Evolutionary conservation across 2,113 vertebrate genomes (phyloP).

Genomic region (Lonchura striata): DNA sequence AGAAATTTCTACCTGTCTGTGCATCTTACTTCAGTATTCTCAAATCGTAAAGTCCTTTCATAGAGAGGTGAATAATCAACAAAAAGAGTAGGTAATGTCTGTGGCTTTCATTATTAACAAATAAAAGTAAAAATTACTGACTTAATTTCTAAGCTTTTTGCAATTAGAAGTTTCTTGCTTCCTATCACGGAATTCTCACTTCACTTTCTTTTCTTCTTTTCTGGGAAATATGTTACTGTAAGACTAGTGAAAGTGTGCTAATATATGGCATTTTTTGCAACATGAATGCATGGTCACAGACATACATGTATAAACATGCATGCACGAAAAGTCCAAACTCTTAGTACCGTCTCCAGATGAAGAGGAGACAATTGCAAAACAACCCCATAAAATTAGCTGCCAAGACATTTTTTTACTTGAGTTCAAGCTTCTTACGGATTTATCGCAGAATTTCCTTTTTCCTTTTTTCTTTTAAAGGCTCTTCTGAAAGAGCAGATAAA

Average conservation of each 20-base stretch:
- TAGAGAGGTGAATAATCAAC: neutral
- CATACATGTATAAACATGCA: neutral
- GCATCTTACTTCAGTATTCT: conserved; percentile 30
- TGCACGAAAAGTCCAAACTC: neutral
- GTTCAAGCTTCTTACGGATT: neutral
- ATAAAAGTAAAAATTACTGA: neutral
- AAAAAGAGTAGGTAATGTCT: neutral
- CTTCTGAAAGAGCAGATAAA: neutral
- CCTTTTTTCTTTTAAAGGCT: neutral
- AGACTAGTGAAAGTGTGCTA: neutral
- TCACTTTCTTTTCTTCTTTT: neutral
- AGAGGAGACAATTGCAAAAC: neutral
- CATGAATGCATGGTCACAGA: neutral
- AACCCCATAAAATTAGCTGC: neutral
- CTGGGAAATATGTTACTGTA: neutral
- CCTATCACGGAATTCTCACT: neutral
- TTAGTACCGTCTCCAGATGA: neutral
- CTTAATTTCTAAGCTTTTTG: neutral
- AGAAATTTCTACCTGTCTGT: conserved; percentile 38
- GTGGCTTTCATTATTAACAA: neutral
- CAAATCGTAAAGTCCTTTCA: neutral
- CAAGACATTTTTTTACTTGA: neutral
- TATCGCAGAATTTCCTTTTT: neutral
- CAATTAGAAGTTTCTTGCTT: neutral
- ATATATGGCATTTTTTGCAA: neutral